These are phyloP conservation scores for Manis crassicaudata DNA, from an alignment of 2,797 vertebrate species.

Conservation along the genomic window DNA sequence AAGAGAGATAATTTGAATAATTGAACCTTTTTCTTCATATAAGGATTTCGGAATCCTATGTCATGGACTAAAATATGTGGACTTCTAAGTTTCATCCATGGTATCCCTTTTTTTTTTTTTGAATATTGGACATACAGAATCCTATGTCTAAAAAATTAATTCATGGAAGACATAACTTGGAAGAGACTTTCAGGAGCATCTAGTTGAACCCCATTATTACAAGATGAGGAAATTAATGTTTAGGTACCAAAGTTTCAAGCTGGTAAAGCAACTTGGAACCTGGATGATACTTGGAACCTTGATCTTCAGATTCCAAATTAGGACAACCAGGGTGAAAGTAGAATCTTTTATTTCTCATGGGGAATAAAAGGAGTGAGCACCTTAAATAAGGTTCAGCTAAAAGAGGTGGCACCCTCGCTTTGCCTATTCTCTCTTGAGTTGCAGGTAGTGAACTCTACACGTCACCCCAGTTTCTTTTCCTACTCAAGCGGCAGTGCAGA, in stretches of 20 bases:
- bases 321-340: not conserved
- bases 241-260: not conserved
- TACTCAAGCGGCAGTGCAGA: not conserved
- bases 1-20: slow-evolving; percentile 45
- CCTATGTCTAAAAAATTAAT: not conserved
- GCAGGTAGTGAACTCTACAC: not conserved
- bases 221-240: not conserved
- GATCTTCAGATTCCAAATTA: slow-evolving; percentile 12
- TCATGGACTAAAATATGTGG: slow-evolving; percentile 23
- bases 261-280: not conserved
- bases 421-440: not conserved
- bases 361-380: not conserved
- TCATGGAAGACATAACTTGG: not conserved
- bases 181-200: not conserved
- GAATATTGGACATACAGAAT: not conserved
- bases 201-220: not conserved
- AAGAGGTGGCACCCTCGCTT: not conserved
- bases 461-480: not conserved
- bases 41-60: not conserved
- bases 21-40: not conserved
- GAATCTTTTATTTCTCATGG: slow-evolving; percentile 10
- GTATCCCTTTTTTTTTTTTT: not conserved
- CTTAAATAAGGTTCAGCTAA: not conserved
- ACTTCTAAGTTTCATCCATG: not conserved
- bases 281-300: slow-evolving; percentile 25